These are phyloP conservation scores for Amniataba percoides DNA, from an alignment of 2,797 vertebrate genomes.

Conservation along the genomic window DNA sequence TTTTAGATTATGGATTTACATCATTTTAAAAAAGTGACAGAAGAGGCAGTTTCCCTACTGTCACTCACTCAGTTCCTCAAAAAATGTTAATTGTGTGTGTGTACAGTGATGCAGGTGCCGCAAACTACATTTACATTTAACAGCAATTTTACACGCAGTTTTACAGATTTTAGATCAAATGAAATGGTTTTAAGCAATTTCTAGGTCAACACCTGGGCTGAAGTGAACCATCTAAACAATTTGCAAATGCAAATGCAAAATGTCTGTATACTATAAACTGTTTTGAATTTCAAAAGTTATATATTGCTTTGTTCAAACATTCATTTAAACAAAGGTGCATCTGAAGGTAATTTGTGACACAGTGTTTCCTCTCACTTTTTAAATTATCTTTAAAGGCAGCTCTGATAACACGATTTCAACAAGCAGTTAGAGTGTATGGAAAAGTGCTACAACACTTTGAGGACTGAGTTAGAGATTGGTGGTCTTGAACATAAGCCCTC, in stretches of 20 bases:
- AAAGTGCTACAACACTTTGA: neutral
- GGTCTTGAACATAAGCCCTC: slow-evolving; percentile 14
- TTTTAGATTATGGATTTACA: neutral
- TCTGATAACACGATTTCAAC: neutral
- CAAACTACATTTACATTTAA: neutral
- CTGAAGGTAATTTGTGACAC: neutral
- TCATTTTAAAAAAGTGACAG: neutral
- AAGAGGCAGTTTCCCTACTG: neutral
- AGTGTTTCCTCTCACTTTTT: neutral
- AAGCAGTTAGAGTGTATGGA: neutral
- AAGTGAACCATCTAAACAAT: neutral
- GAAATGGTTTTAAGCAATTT: neutral
- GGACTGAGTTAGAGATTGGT: neutral
- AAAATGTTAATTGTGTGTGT: neutral
- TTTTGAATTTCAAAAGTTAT: no score
- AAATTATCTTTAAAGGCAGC: neutral
- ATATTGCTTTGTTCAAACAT: neutral
- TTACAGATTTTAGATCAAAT: neutral
- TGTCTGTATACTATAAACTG: neutral
- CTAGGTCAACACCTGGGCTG: neutral
- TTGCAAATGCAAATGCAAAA: neutral
- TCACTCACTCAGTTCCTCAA: neutral
- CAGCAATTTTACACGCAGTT: neutral
- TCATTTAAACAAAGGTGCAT: neutral
- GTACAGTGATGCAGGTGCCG: neutral